Conservation (phyloP, 30 jellyfish, hydroid and myxozoan species). For the Clytia hemisphaerica region DNA sequence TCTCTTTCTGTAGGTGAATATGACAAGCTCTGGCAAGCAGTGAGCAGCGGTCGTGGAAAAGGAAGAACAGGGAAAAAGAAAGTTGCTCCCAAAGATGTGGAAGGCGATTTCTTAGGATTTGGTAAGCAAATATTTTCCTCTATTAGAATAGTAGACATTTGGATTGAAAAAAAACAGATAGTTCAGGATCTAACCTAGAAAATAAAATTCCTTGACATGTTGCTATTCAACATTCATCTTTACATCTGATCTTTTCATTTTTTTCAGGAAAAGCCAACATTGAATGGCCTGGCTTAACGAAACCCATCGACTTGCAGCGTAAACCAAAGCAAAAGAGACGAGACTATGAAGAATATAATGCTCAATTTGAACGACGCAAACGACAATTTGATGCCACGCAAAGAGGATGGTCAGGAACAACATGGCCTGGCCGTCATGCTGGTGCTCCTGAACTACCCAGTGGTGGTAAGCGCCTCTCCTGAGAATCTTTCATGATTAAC, state of each 20-base stretch:
- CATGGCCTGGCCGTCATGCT: constrained; percentile 90
- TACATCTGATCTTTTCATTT: not conserved
- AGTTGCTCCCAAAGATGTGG: constrained; percentile 41
- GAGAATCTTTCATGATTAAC: too few species aligned
- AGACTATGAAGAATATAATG: not conserved
- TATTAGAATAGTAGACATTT: not conserved
- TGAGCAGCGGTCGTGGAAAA: constrained; percentile 91
- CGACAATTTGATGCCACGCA: constrained; percentile 2
- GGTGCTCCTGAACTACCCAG: constrained; percentile 77
- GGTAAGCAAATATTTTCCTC: constrained; percentile 35
- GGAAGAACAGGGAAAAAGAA: constrained; percentile 87
- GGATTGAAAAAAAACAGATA: too few species aligned
- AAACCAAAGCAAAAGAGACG: too few species aligned
- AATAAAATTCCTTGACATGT: too few species aligned
- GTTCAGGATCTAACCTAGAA: not conserved
- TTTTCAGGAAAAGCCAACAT: constrained; percentile 54
- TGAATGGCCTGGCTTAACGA: constrained; percentile 85
- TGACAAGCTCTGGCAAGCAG: constrained; percentile 96
- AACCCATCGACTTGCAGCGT: constrained; percentile 38
- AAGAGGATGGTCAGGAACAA: constrained; percentile 87
- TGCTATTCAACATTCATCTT: not conserved
- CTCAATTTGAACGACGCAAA: not conserved
- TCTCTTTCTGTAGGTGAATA: constrained; percentile 60
- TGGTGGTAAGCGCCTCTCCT: constrained; percentile 48
- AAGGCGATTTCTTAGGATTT: constrained; percentile 55